Percentiles rank a stretch among this genome's conserved stretches.
Evolutionary conservation across 2,888 invertebrate genomes (phyloP).

Genomic region (Mythimna albipuncta): DNA sequence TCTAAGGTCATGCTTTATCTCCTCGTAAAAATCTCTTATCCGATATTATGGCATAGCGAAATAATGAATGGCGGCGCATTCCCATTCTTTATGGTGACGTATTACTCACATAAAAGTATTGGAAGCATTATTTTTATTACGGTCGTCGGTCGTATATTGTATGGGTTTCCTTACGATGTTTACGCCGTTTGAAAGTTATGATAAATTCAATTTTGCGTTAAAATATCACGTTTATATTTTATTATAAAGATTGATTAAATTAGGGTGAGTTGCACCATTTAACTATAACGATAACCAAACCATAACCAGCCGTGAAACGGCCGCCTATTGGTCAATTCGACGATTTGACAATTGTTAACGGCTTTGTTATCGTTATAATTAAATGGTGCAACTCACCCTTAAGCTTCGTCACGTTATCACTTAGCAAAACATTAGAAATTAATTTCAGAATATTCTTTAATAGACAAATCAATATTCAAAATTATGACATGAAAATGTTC

Average conservation of each 20-base stretch:
- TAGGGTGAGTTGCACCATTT: too few species aligned
- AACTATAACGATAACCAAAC: too few species aligned
- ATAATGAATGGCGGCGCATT: slow-evolving; percentile 16
- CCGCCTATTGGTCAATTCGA: too few species aligned
- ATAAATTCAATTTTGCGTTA: slow-evolving; percentile 31
- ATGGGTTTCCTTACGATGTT: slow-evolving; percentile 39
- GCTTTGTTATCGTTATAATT: too few species aligned
- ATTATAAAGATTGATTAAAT: slow-evolving; percentile 3
- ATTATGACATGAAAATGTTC: background rate
- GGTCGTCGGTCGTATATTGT: slow-evolving; percentile 24
- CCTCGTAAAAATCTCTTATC: background rate
- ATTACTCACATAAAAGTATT: slow-evolving; percentile 36
- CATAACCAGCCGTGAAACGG: too few species aligned
- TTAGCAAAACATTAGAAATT: background rate
- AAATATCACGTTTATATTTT: slow-evolving; percentile 6
- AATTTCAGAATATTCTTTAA: background rate
- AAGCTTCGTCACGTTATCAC: background rate
- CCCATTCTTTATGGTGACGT: slow-evolving; percentile 20
- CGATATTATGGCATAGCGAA: background rate
- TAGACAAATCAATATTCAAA: background rate
- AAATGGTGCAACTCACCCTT: too few species aligned
- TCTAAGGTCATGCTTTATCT: background rate
- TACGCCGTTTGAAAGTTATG: slow-evolving; percentile 19
- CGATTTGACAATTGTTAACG: too few species aligned
- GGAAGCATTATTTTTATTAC: slow-evolving; percentile 42